phyloP scores from a whole-genome alignment of 2,113 vertebrate species.

The Jacana jacana region DNA sequence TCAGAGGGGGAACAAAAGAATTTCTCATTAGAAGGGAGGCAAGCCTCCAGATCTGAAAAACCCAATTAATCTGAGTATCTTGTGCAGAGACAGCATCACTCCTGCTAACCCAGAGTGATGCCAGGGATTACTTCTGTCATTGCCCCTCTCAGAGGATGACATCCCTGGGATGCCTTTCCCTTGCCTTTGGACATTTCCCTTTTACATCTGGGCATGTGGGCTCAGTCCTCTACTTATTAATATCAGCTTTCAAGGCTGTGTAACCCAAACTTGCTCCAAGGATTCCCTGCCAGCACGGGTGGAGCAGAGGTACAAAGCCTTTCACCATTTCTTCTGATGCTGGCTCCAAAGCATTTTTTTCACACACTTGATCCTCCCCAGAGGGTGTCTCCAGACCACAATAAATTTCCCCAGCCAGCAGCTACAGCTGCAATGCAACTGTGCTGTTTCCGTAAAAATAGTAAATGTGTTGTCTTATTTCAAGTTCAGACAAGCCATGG shows the following conservation, averaged over 20 bases:
- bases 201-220: background rate
- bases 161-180: background rate
- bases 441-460: background rate
- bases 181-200: background rate
- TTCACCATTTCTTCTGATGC: background rate
- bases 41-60: background rate
- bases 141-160: fast-evolving
- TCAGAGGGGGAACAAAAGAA: background rate
- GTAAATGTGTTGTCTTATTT: fast-evolving
- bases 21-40: background rate
- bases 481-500: background rate
- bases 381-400: background rate
- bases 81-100: fast-evolving
- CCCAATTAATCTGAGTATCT: background rate
- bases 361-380: background rate
- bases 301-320: background rate
- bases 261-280: background rate
- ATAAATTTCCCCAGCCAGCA: background rate
- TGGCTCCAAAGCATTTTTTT: background rate
- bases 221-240: background rate
- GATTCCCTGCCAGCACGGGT: fast-evolving
- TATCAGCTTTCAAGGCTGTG: background rate
- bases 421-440: background rate
- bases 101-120: background rate
- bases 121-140: background rate